A percentile compares a stretch with the other conserved stretches of the same genome.
These are phyloP conservation scores for Dermolepida albohirtum DNA, from an alignment of 2,888 invertebrate species.

Conservation along the genomic window DNA sequence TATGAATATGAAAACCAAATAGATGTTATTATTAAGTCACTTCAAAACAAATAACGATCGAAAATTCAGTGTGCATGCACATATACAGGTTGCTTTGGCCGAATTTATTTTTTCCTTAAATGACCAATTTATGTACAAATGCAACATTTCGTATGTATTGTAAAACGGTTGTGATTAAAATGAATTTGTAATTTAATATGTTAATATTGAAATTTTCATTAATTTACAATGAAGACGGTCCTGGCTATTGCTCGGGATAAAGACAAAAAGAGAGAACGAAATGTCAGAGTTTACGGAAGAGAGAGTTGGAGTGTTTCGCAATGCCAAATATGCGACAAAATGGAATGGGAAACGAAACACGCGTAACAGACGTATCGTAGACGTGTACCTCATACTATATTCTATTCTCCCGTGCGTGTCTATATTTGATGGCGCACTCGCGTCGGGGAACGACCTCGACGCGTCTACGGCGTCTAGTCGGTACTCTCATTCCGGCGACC, in stretches of 20 bases:
- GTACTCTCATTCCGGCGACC: conserved; percentile 35
- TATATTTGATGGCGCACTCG: conserved; percentile 42
- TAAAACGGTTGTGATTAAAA: too few relatives aligned
- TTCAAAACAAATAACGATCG: too few relatives aligned
- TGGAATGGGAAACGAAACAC: conserved; percentile 22
- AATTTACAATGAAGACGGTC: not conserved
- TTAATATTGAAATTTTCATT: too few relatives aligned
- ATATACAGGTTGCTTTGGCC: too few relatives aligned
- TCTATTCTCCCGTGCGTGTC: conserved; percentile 30
- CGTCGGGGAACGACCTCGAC: conserved; percentile 46
- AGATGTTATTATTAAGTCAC: too few relatives aligned
- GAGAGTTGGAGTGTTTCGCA: conserved; percentile 9
- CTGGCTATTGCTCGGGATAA: not conserved
- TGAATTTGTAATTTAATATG: too few relatives aligned
- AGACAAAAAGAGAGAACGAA: not conserved
- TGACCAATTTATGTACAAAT: too few relatives aligned
- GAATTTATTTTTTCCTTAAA: too few relatives aligned
- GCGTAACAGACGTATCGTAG: conserved; percentile 29
- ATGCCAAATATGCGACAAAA: conserved; percentile 38
- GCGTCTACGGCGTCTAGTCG: conserved; percentile 39
- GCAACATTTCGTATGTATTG: too few relatives aligned
- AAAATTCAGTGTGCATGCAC: too few relatives aligned
- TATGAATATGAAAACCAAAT: too few relatives aligned
- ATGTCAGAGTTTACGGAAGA: conserved; percentile 14
- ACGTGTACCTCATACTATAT: conserved; percentile 31